These are phyloP conservation scores for Cynocephalus volans DNA, from an alignment of 2,113 vertebrate genomes.

Conservation along the genomic window DNA sequence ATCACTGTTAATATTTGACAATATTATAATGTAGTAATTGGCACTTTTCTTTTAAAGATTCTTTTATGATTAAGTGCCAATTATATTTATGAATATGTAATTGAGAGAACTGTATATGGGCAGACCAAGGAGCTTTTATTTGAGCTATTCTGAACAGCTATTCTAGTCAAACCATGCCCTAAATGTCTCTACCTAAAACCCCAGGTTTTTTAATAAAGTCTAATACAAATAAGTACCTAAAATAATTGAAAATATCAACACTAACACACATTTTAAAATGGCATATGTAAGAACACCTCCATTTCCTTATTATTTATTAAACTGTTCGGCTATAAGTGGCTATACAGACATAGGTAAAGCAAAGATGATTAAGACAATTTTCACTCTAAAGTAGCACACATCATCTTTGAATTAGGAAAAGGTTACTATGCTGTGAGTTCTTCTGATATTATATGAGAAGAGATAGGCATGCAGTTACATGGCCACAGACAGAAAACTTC, in stretches of 20 bases:
- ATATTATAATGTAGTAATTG: not conserved
- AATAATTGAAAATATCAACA: not conserved
- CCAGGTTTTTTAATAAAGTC: not conserved
- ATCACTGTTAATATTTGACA: not conserved
- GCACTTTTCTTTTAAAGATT: not conserved
- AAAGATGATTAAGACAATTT: not conserved
- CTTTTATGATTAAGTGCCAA: not conserved
- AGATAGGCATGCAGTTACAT: not conserved
- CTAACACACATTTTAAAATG: not conserved
- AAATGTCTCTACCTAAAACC: not conserved
- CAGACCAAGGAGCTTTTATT: not conserved
- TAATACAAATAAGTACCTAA: conserved; percentile 8
- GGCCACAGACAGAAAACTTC: not conserved
- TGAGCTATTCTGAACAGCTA: not conserved
- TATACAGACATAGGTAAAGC: not conserved
- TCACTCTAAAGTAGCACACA: not conserved
- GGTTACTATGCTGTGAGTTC: not conserved
- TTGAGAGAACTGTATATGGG: not conserved
- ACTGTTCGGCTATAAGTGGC: accelerated
- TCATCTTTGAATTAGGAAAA: not conserved
- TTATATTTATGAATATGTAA: not conserved
- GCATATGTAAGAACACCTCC: not conserved
- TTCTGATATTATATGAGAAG: not conserved
- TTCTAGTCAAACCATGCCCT: not conserved
- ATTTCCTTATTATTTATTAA: not conserved